Conservation (phyloP, 2,888 invertebrate genomes). For the Heliconius ismenius region DNA sequence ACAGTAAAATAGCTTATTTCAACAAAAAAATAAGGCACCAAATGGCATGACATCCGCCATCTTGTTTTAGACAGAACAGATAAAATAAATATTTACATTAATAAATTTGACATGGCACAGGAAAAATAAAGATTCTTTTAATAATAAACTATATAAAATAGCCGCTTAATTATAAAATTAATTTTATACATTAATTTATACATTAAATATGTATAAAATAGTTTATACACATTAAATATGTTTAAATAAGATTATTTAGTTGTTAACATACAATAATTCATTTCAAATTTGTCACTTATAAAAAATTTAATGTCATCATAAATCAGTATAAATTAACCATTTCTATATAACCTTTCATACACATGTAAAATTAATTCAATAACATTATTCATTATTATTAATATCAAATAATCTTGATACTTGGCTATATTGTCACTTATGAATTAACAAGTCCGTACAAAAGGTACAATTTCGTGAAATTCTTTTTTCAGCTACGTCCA, state of each 20-base stretch:
- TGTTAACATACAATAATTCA: background rate
- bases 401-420: slow-evolving; percentile 1
- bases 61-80: slow-evolving; percentile 8
- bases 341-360: background rate
- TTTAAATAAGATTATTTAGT: background rate
- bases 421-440: slow-evolving; percentile 5
- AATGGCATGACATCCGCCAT: slow-evolving; percentile 15
- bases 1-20: background rate
- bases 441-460: background rate
- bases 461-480: background rate
- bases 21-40: slow-evolving; percentile 16
- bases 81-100: background rate
- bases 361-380: background rate
- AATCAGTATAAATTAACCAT: background rate
- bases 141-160: background rate
- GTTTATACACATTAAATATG: too few species aligned
- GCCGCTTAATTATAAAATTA: background rate
- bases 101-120: slow-evolving; percentile 14
- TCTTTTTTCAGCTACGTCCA: background rate
- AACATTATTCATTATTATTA: background rate
- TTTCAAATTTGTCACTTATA: slow-evolving; percentile 8
- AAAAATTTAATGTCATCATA: background rate
- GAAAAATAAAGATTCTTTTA: slow-evolving; percentile 3
- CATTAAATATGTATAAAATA: too few species aligned
- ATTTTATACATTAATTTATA: background rate